Percentiles rank a stretch among this genome's conserved stretches.
Evolutionary conservation across 2,888 invertebrate species (phyloP).

Genomic region (Ophion ventricosus): DNA sequence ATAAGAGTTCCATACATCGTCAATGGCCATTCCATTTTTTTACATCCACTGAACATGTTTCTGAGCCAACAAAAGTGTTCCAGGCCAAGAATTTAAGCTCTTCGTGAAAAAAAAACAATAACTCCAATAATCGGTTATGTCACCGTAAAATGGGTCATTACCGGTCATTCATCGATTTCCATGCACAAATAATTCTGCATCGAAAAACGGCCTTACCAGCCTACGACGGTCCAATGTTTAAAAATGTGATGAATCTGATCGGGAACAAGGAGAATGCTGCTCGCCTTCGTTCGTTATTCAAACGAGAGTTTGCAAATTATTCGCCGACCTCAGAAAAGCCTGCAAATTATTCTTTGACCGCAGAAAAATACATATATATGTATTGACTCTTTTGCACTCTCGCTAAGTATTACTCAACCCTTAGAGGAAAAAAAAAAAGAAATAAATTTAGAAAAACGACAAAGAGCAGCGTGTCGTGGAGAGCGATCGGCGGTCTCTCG

Average conservation of each 20-base stretch:
- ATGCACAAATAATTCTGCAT: neutral
- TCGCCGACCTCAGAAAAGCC: too few species aligned
- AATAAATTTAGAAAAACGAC: neutral
- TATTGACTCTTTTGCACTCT: neutral
- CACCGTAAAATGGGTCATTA: neutral
- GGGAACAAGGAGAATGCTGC: too few species aligned
- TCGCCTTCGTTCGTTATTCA: too few species aligned
- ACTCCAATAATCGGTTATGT: constrained; percentile 2
- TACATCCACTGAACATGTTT: too few species aligned
- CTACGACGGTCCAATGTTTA: too few species aligned
- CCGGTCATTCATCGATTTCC: neutral
- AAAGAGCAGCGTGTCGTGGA: neutral
- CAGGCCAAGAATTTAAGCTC: neutral
- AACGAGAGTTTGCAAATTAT: too few species aligned
- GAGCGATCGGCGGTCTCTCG: constrained; percentile 18
- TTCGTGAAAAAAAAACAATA: neutral
- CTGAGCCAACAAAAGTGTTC: too few species aligned
- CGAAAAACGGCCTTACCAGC: too few species aligned
- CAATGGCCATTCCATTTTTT: too few species aligned
- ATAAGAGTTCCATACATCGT: too few species aligned
- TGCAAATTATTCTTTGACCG: too few species aligned
- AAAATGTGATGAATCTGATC: neutral
- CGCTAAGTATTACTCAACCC: neutral
- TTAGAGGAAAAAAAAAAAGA: neutral
- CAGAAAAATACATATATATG: neutral